Percentiles rank a stretch among this genome's conserved stretches.
Conservation (phyloP, 2,113 vertebrate genomes). For the Clarias gariepinus region DNA sequence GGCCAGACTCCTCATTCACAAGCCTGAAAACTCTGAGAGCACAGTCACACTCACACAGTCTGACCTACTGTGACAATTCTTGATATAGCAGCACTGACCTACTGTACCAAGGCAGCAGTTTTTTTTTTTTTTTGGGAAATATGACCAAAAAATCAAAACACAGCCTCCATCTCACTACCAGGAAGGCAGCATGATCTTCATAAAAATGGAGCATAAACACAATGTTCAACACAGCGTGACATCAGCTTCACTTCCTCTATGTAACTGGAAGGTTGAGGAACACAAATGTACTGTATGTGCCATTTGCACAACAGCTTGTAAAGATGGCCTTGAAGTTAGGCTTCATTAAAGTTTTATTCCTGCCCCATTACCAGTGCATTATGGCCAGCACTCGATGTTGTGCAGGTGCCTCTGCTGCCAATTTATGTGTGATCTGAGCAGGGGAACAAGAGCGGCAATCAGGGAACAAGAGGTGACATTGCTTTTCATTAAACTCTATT, state of each 20-base stretch:
- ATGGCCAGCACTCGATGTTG: slow-evolving; percentile 9
- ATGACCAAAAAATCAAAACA: too few species aligned
- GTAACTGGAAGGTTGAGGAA: slow-evolving; percentile 1
- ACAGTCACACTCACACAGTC: too few species aligned
- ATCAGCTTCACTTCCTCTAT: not conserved
- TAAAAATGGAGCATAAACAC: too few species aligned
- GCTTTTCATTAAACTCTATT: slow-evolving; percentile 33
- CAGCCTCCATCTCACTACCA: too few species aligned
- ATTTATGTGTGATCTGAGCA: slow-evolving; percentile 21
- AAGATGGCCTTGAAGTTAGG: slow-evolving; percentile 10
- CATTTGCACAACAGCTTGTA: slow-evolving; percentile 5
- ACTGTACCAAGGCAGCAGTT: too few species aligned
- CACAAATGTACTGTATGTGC: not conserved
- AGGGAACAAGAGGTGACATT: slow-evolving; percentile 39
- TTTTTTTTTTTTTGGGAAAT: too few species aligned
- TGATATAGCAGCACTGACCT: too few species aligned
- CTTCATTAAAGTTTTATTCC: slow-evolving; percentile 53
- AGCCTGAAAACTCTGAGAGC: too few species aligned
- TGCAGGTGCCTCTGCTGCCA: slow-evolving; percentile 19
- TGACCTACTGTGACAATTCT: too few species aligned
- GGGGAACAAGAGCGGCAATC: slow-evolving; percentile 11
- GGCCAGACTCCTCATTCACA: too few species aligned
- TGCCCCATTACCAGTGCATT: slow-evolving; percentile 42
- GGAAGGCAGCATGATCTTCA: too few species aligned
- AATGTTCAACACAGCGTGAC: too few species aligned